phyloP scores from a whole-genome alignment of 2,888 invertebrate species.

The Plebejus melissa region DNA sequence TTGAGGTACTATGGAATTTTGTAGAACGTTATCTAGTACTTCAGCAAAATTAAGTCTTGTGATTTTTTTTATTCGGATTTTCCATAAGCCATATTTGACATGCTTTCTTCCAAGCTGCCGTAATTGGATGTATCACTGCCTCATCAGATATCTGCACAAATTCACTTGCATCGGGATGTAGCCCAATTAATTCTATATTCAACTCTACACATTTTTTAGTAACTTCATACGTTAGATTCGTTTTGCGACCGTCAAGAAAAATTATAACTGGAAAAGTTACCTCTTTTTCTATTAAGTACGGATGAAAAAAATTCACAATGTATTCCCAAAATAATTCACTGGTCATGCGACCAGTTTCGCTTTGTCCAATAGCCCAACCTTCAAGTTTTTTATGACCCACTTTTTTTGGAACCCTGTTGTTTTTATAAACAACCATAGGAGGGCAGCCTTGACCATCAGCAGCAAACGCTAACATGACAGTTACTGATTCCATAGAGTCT shows the following conservation, averaged over 20 bases:
- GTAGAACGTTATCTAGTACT: not conserved
- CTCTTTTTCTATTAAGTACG: constrained; percentile 36
- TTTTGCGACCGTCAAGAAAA: not conserved
- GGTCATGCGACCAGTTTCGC: constrained; percentile 47
- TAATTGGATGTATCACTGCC: not conserved
- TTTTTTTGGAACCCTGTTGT: too few species aligned
- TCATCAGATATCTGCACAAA: not conserved
- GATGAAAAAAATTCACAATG: constrained; percentile 41
- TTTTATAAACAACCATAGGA: constrained; percentile 40
- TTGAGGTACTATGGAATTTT: not conserved
- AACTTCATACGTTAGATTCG: too few species aligned
- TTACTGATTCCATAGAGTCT: constrained; percentile 37
- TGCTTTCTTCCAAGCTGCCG: not conserved
- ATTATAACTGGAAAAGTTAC: constrained; percentile 20
- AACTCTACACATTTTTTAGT: not conserved
- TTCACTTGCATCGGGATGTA: not conserved
- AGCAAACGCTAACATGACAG: constrained; percentile 43
- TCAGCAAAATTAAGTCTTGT: not conserved
- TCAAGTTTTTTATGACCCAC: constrained; percentile 33
- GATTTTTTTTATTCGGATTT: not conserved
- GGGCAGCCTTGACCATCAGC: constrained; percentile 38
- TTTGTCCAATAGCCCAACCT: constrained; percentile 42
- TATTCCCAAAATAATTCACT: constrained; percentile 43
- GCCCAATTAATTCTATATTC: not conserved
- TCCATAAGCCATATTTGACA: not conserved